Evolutionary conservation across 37 sponge, comb jelly and placozoan species (phyloP), one percentile per base, ranked within the genome.

Genomic region (Ianthella basta): DNA sequence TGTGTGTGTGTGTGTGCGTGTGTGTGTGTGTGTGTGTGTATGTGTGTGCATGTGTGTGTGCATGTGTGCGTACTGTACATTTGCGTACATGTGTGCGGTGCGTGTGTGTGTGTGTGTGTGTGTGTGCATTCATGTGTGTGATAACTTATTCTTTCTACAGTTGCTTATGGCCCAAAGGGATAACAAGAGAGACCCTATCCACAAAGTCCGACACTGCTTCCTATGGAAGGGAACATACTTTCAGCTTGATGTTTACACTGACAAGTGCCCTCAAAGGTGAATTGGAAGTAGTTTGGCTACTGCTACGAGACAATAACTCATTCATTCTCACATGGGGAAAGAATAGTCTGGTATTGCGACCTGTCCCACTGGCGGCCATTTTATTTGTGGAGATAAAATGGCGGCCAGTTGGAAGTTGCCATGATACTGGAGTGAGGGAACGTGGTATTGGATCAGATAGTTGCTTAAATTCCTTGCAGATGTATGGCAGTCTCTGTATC

Each of bases 241-340:
- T 40, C 89, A 94, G 23, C 86, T 94, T 57, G 94, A 94, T 77
- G 86, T 88, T 20, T 94, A 84, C 65, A 86, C 59, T n/a, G 84
- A 90, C 25, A 88, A 86, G 0, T 79, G 73, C 53, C 78, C 80
- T 65, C 53, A 85, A 30, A 84, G 82, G 92, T 91, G 53, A 57
- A 29, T 32, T 10, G 24, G 25, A 54, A 21, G 21, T 39, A 40
- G 39, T 44, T 5, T 40, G 12, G n/a, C 16, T 53, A n/a, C n/a
- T n/a, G n/a, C n/a, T n/a, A n/a, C n/a, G n/a, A n/a, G 50, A 44
- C 50, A 44, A 8, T n/a, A n/a, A 21, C 10, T 25, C 23, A 40
- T 40, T 25, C 24, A 54, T 79, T 4, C 39, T 79, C 19, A 19
- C 50, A 41, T 25, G 12, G 55, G 21, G 39, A 5, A 44, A 19